A percentile compares a stretch with the other conserved stretches of the same genome.
phyloP scores from a whole-genome alignment of 2,888 invertebrate species.

The Harpalus rufipes region DNA sequence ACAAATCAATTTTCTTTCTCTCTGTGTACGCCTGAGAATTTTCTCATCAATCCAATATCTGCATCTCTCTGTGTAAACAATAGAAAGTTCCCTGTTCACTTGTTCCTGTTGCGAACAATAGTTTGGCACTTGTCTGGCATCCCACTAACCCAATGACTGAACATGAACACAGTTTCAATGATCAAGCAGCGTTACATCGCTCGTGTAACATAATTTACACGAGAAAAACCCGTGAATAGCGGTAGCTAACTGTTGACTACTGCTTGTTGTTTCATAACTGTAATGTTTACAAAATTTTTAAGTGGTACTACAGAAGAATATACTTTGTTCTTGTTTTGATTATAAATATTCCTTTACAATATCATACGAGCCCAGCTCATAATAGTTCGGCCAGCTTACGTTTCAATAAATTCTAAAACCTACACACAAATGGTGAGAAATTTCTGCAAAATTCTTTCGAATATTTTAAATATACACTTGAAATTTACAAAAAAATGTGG shows the following conservation, averaged over 20 bases:
- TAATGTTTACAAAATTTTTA: background rate
- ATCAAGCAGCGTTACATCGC: background rate
- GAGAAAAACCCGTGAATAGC: background rate
- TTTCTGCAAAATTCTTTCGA: too few relatives aligned
- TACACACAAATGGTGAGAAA: too few relatives aligned
- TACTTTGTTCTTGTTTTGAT: too few relatives aligned
- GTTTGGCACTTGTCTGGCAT: background rate
- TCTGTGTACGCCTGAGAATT: too few relatives aligned
- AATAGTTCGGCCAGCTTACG: too few relatives aligned
- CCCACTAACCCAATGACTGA: slow-evolving; percentile 1
- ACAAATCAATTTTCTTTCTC: too few relatives aligned
- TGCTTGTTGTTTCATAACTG: background rate
- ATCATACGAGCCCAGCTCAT: too few relatives aligned
- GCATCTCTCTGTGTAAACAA: background rate
- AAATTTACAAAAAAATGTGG: too few relatives aligned
- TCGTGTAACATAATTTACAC: slow-evolving; percentile 2
- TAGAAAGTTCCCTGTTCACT: background rate
- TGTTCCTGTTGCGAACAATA: background rate
- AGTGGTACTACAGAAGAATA: background rate
- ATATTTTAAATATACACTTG: too few relatives aligned
- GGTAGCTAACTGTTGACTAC: background rate
- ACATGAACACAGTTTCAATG: background rate
- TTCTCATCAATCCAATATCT: too few relatives aligned
- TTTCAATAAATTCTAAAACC: too few relatives aligned
- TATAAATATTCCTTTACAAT: too few relatives aligned